A percentile compares a stretch with the other conserved stretches of the same genome.
These are phyloP conservation scores for Archaeoteleia sp. DNA, from an alignment of 2,888 invertebrate species.

Conservation along the genomic window DNA sequence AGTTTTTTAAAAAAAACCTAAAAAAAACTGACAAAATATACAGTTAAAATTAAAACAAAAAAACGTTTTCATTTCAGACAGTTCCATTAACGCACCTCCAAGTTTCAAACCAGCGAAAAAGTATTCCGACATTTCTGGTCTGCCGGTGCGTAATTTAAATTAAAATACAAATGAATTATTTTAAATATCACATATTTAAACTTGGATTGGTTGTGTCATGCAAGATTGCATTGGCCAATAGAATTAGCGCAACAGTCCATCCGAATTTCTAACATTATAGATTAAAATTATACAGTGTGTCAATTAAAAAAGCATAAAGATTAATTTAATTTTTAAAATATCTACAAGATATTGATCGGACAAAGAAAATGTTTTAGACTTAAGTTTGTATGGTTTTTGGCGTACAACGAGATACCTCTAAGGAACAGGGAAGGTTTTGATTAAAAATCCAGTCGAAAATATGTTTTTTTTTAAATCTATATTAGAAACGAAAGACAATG, in stretches of 20 bases:
- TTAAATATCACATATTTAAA: neutral
- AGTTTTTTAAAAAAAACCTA: too few relatives aligned
- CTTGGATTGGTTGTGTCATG: neutral
- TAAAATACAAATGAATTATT: slow-evolving; percentile 2
- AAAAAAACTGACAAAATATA: too few relatives aligned
- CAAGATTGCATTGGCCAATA: too few relatives aligned
- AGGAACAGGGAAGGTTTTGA: neutral
- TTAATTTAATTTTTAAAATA: too few relatives aligned
- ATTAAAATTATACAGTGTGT: too few relatives aligned
- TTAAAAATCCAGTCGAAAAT: slow-evolving; percentile 1
- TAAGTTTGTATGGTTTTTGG: too few relatives aligned
- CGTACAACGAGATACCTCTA: too few relatives aligned
- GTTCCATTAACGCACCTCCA: slow-evolving; percentile 92
- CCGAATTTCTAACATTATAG: too few relatives aligned
- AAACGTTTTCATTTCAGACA: slow-evolving; percentile 79
- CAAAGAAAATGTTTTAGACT: too few relatives aligned
- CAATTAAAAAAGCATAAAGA: too few relatives aligned
- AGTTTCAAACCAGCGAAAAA: slow-evolving; percentile 94
- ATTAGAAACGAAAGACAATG: slow-evolving; percentile 51
- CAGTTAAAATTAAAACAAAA: neutral
- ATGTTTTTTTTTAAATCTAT: slow-evolving; percentile 37
- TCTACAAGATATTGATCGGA: too few relatives aligned
- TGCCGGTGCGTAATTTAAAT: slow-evolving; percentile 78
- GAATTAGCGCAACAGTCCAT: too few relatives aligned
- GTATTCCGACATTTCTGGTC: slow-evolving; percentile 94